Percentiles rank a stretch among this genome's conserved stretches.
These are phyloP conservation scores for Notiomystis cincta DNA, from an alignment of 2,113 vertebrate genomes.

Conservation along the genomic window DNA sequence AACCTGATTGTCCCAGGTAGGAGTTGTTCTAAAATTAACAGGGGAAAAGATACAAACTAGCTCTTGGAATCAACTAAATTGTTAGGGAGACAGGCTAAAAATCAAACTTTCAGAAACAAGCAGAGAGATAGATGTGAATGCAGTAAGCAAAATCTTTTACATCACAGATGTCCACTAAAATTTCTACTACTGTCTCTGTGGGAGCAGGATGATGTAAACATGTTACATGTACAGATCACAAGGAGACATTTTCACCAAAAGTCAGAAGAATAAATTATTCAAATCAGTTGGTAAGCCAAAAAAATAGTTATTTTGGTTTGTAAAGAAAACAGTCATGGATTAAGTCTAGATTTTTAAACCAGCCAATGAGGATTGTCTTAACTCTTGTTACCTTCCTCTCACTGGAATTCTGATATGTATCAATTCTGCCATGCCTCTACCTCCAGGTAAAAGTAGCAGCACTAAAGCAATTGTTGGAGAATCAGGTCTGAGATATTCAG, in stretches of 20 bases:
- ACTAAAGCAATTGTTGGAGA: neutral
- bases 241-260: neutral
- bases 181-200: neutral
- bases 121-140: neutral
- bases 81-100: neutral
- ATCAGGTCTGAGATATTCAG: neutral
- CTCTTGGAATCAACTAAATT: neutral
- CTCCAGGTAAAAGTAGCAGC: neutral
- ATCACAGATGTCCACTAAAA: neutral
- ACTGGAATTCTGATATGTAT: neutral
- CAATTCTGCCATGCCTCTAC: neutral
- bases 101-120: neutral
- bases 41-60: neutral
- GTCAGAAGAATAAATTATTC: neutral
- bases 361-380: neutral
- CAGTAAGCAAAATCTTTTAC: neutral
- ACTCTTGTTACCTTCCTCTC: neutral
- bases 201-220: neutral
- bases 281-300: neutral
- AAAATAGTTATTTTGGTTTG: neutral
- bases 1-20: accelerated
- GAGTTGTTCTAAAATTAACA: neutral
- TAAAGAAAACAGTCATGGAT: neutral
- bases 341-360: neutral
- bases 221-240: neutral